Evolutionary conservation across 1,140 invertebrate genomes (phyloP).

Genomic region (Drosophila varians): DNA sequence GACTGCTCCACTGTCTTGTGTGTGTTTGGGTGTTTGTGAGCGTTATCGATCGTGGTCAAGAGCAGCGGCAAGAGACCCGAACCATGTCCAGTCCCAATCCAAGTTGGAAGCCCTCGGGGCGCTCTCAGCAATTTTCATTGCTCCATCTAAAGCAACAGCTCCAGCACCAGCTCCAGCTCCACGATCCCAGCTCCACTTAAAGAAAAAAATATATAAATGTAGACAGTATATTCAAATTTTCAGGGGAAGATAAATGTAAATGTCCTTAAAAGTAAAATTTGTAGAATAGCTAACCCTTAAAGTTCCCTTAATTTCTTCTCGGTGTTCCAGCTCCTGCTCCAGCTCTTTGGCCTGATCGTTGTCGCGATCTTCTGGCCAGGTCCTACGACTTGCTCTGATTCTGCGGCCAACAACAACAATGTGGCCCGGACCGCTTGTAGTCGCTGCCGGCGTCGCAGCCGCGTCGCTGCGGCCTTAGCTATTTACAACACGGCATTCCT

Average conservation of each 20-base stretch:
- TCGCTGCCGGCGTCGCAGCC: conserved; percentile 26
- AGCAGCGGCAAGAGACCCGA: conserved; percentile 53
- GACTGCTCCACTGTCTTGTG: background rate
- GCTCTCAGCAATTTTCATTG: conserved; percentile 82
- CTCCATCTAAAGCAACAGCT: conserved; percentile 28
- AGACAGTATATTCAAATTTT: no score
- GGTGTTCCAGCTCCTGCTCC: conserved; percentile 10
- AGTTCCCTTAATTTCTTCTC: background rate
- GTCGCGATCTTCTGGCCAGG: conserved; percentile 62
- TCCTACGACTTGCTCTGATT: conserved; percentile 70
- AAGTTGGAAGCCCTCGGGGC: conserved; percentile 75
- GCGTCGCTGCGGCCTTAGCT: conserved; percentile 44
- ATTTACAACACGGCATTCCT: conserved; percentile 78
- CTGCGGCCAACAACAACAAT: conserved; percentile 60
- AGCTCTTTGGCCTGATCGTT: conserved; percentile 55
- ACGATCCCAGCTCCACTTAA: background rate
- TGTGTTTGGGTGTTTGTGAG: conserved; percentile 34
- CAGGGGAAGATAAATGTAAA: no score
- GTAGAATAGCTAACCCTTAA: no score
- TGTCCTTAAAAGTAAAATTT: no score
- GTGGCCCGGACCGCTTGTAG: conserved; percentile 43
- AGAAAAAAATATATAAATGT: background rate
- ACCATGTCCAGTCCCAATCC: conserved; percentile 64
- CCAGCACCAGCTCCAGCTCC: conserved; percentile 12
- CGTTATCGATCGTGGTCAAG: conserved; percentile 79